Conservation (phyloP, 1,140 invertebrate genomes). For the Neomicropteryx cornuta region DNA sequence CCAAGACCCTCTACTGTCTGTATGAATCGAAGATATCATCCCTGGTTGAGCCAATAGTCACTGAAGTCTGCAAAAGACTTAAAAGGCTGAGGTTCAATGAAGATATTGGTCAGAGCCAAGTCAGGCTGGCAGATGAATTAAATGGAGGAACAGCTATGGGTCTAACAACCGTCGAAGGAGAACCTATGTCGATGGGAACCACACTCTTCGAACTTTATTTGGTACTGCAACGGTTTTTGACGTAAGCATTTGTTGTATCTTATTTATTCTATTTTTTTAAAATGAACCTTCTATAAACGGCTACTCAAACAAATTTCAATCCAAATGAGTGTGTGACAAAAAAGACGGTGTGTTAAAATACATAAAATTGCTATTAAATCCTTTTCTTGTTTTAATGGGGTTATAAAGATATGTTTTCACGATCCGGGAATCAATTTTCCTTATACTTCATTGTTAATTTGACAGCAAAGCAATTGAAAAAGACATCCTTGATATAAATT, state of each 20-base stretch:
- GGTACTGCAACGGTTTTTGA: slow-evolving; percentile 69
- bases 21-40: slow-evolving; percentile 68
- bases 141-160: slow-evolving; percentile 36
- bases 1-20: slow-evolving; percentile 56
- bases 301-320: too few relatives aligned
- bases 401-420: too few relatives aligned
- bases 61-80: slow-evolving; percentile 59
- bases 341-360: too few relatives aligned
- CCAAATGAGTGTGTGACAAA: background rate
- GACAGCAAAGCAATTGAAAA: too few relatives aligned
- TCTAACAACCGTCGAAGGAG: slow-evolving; percentile 35
- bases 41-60: slow-evolving; percentile 55
- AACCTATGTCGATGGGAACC: slow-evolving; percentile 67
- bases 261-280: slow-evolving; percentile 1
- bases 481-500: too few relatives aligned
- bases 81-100: slow-evolving; percentile 44
- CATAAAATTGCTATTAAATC: too few relatives aligned
- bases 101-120: slow-evolving; percentile 22
- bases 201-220: slow-evolving; percentile 86
- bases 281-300: too few relatives aligned
- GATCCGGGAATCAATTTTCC: too few relatives aligned
- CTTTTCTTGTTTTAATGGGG: too few relatives aligned
- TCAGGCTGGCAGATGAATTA: slow-evolving; percentile 34
- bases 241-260: slow-evolving; percentile 23
- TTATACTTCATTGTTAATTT: too few relatives aligned